A percentile compares a stretch with the other conserved stretches of the same genome.
phyloP scores from a whole-genome alignment of 2,888 invertebrate genomes.

The Catocala nupta region DNA sequence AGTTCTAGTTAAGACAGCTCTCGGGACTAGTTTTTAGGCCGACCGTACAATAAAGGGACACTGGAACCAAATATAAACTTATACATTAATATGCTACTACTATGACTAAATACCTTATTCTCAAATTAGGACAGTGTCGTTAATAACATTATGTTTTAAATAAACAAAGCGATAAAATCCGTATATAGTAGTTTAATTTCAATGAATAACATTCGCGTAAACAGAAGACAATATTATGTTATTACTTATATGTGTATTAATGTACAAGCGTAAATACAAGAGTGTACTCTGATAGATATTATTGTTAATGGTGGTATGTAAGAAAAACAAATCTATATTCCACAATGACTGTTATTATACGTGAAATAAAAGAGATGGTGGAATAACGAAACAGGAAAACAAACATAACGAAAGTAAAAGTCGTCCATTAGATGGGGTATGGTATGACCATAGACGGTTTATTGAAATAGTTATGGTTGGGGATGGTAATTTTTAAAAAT shows the following conservation, averaged over 20 bases:
- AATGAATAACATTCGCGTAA: no score
- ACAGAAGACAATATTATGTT: no score
- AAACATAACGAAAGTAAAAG: conserved; percentile 80
- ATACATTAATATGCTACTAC: conserved; percentile 10
- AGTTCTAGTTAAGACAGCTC: conserved; percentile 42
- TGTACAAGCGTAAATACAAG: conserved; percentile 7
- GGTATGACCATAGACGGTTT: conserved; percentile 79
- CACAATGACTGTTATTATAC: conserved; percentile 62
- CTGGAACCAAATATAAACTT: conserved; percentile 19
- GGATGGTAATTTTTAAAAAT: conserved; percentile 82
- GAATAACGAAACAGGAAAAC: conserved; percentile 69
- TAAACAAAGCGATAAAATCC: no score
- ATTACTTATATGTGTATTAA: neutral
- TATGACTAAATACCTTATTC: neutral
- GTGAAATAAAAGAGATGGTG: conserved; percentile 63
- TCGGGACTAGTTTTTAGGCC: conserved; percentile 29
- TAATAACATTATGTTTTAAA: no score
- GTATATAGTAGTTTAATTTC: no score
- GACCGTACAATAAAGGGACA: conserved; percentile 23
- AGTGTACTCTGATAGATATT: conserved; percentile 41
- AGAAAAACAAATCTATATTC: conserved; percentile 61
- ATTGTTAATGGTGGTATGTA: conserved; percentile 37
- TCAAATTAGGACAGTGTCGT: neutral
- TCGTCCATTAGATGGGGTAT: conserved; percentile 74
- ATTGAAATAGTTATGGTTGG: conserved; percentile 82